These are phyloP conservation scores for Pituophis catenifer DNA, from an alignment of 2,113 vertebrate genomes.

Conservation along the genomic window DNA sequence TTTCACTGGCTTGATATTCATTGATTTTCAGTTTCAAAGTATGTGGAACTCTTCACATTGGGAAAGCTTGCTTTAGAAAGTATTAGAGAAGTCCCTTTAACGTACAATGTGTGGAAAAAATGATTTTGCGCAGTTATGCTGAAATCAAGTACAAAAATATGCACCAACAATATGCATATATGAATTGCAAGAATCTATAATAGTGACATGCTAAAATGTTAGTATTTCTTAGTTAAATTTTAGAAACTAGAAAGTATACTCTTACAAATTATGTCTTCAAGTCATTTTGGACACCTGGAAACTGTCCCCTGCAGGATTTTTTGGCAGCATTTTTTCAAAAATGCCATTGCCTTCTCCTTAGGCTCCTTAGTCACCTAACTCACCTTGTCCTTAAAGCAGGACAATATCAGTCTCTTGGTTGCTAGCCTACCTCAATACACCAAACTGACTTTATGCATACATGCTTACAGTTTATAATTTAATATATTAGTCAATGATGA, in stretches of 20 bases:
- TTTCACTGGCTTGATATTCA: not conserved
- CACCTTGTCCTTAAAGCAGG: not conserved
- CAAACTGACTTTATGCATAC: not conserved
- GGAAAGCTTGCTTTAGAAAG: not conserved
- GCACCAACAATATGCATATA: not conserved
- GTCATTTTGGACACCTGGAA: not conserved
- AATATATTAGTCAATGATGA: not conserved
- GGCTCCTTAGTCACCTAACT: not conserved
- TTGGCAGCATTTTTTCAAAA: not conserved
- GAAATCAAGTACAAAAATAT: not conserved
- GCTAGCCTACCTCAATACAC: not conserved
- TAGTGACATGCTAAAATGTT: not conserved
- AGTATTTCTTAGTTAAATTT: not conserved
- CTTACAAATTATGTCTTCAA: not conserved
- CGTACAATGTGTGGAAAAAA: not conserved
- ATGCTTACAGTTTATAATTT: not conserved
- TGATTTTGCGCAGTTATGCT: not conserved
- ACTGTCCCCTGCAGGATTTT: not conserved
- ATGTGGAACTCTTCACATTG: not conserved
- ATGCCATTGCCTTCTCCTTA: not conserved
- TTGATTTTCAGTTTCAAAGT: not conserved
- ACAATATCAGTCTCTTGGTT: not conserved
- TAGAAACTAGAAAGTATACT: not conserved
- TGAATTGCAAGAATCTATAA: not conserved
- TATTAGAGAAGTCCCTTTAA: not conserved